Base-by-base conservation (phyloP, 2,888 invertebrate species). In the Acleris cristana region DNA sequence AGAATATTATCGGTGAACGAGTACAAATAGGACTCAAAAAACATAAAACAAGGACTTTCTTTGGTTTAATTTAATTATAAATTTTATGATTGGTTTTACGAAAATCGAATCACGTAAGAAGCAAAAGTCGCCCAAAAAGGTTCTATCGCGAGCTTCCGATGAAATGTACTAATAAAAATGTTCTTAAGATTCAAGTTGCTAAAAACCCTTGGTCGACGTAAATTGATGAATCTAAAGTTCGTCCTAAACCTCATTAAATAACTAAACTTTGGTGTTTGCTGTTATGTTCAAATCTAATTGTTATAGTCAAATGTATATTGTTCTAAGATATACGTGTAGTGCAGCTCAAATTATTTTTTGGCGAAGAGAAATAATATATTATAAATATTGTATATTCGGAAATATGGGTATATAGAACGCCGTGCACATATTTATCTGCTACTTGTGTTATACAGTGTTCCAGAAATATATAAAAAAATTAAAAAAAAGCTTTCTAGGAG, bases 361-460 rank as follows among this genome's bases (percentile, higher is more conserved):
- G 48, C 44, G 44, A 57, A 57, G n/a, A 40, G 19, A 61, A 66
- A 34, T n/a, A 44, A 53, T 59, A 54, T 21, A 23, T 45, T 53
- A 59, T 61, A 61, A 61, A 57, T 61, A 61, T 40, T 74, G 70
- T 73, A 72, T 70, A 75, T 74, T 71, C 69, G 73, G 71, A 64
- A 68, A 64, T 69, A 71, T 75, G 72, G 71, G 70, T 72, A 72
- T 69, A 69, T 64, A 69, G 23, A 34, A 40, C 30, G 56, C 53
- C 49, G 26, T 64, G 56, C 60, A 67, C 49, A 54, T 53, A 67
- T 26, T 44, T 23, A 5, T 30, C 49, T 52, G 19, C 56, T 65
- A 60, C 26, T 56, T 56, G 23, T 30, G n/a, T 14, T 61, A 57
- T 53, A 66, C 61, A 66, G 61, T 52, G 30, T 57, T 14, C 44